These are phyloP conservation scores for Phrynocephalus versicolor DNA, from an alignment of 2,113 vertebrate species.

Conservation along the genomic window DNA sequence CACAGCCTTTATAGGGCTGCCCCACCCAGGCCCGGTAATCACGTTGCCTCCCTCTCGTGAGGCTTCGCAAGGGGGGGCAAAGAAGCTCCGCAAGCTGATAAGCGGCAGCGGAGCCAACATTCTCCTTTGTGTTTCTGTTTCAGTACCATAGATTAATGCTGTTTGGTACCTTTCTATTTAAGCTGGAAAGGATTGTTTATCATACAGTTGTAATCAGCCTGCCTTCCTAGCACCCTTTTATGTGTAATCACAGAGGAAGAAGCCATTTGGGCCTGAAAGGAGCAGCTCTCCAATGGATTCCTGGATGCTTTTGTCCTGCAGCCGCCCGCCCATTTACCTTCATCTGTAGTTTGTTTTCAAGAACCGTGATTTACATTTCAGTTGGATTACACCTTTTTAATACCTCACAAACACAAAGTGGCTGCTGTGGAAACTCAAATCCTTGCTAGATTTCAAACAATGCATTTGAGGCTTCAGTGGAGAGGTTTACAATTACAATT, in stretches of 20 bases:
- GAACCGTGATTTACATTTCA: slow-evolving; percentile 96
- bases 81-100: slow-evolving; percentile 26
- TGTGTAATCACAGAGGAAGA: slow-evolving; percentile 79
- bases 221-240: slow-evolving; percentile 84
- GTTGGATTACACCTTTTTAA: slow-evolving; percentile 92
- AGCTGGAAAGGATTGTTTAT: slow-evolving; percentile 84
- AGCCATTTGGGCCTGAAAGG: slow-evolving; percentile 82
- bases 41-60: too few relatives aligned
- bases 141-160: slow-evolving; percentile 81
- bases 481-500: slow-evolving; percentile 90
- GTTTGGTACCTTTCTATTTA: slow-evolving; percentile 66
- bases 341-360: slow-evolving; percentile 91
- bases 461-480: slow-evolving; percentile 83
- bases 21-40: too few relatives aligned
- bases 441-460: slow-evolving; percentile 82
- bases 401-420: slow-evolving; percentile 79
- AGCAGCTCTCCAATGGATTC: slow-evolving; percentile 62
- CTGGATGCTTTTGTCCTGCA: slow-evolving; percentile 79
- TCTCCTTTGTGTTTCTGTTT: slow-evolving; percentile 64
- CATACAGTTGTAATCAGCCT: slow-evolving; percentile 84
- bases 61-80: too few relatives aligned
- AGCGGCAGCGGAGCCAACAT: too few relatives aligned
- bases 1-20: too few relatives aligned
- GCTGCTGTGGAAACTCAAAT: slow-evolving; percentile 72
- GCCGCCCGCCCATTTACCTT: slow-evolving; percentile 83